Base-by-base conservation (phyloP, 2,797 vertebrate genomes). In the Chromobotia macracanthus region DNA sequence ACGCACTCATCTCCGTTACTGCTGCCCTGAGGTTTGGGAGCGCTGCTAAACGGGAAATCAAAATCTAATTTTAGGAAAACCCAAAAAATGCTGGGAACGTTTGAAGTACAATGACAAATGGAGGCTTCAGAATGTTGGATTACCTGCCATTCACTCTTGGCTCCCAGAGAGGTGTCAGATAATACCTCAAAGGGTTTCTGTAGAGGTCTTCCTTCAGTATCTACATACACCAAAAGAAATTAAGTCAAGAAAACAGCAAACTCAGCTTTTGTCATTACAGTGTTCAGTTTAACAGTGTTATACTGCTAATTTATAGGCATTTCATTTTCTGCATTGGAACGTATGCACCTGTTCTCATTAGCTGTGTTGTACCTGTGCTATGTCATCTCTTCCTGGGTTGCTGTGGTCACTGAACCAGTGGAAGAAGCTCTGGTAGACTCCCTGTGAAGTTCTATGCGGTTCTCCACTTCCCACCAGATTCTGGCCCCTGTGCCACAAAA, bases 321-420 rank as follows among this genome's bases (percentile, higher is more conserved):
- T 31, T 64, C 7, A 18, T 16, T 35, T 21, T 2, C 25, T 65
- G 31, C 19, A 75, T 64, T 5, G 19, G n/a, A 55, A 16, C 35
- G 11, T 7, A 56, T 56, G 3, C 31, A 31, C 31, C 31, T 3
- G 31, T 31, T 41, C 7, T 41, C 38, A 50, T 16, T 11, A 58
- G 16, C 21, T 61, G 25, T 51, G 68, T 12, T 10, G 38, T 90
- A 97, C 96, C 94, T 95, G 94, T 58, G 96, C 96, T 80, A 97
- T 96, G 48, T 95, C 94, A 75, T 97, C 95, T 55, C 95, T 92
- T 51, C 93, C 93, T 65, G 96, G 95, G 87, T 91, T 95, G 88
- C 93, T 95, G 69, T 97, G 95, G 88, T 96, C 96, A 77, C 93
- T 92, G 78, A 98, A 98, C 97, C 97, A 98, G 79, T 88, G 93